Base-by-base conservation (phyloP, 92 coral and sea anemone genomes). In the Galaxea fascicularis region DNA sequence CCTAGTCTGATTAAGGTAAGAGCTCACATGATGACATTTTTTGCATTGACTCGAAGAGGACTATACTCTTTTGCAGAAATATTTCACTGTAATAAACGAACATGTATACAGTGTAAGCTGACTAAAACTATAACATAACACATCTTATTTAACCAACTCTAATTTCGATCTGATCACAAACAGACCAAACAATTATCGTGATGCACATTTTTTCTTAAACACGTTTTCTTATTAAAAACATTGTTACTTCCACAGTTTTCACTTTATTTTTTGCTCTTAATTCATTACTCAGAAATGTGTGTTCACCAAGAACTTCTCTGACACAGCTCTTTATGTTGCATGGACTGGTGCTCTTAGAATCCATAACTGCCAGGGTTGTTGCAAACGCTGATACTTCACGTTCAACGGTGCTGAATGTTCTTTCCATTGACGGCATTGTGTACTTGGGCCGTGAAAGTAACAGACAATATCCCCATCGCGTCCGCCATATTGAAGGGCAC, bases 401-500 rank as follows among this genome's bases (percentile, higher is more conserved):
- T 56, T 56, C 62, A 56, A 56, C 21, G 62, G 62, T 56, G 62
- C 62, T 56, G 62, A 56, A 16, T 56, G 62, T 20, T 10, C 62
- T 56, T 20, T 24, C 62, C n/a, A 16, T 56, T 56, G 62, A 56
- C 24, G 62, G 62, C 18, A 3, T 56, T 56, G 0, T 56, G 62
- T 56, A 56, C 62, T 56, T 56, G 41, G 41, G 41, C 41, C 41
- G 41, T 35, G 41, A 2, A 35, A 35, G 41, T 3, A 14, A 18
- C 41, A 35, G 6, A 2, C 41, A 35, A 35, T 2, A 35, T 35
- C 41, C 62, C 18, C 22, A 56, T 8, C 62, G 62, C 21, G 62
- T 56, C 22, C 62, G 62, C 62, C 62, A 56, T 56, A 56, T 56
- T 56, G 70, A 64, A 29, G 70, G 70, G 18, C 70, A 28, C 70